Evolutionary conservation across 2,113 vertebrate species (phyloP), one percentile per base, ranked within the genome.

Genomic region (Hylia prasina): DNA sequence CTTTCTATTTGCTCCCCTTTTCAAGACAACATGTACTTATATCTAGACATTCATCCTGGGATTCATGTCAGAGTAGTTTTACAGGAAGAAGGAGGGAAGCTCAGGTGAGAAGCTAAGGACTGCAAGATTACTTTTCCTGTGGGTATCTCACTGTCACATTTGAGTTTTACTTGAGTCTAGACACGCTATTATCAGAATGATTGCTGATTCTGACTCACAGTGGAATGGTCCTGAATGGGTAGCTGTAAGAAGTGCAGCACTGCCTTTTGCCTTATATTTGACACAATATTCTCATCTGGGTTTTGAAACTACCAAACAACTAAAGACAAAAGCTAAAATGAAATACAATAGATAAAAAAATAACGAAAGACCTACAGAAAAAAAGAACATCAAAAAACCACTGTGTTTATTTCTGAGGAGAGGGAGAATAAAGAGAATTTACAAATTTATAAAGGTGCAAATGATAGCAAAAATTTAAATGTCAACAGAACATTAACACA

Each of bases 51-150:
- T 96, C 39, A 79, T 91, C 72, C 87, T 92, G 56, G 77, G 57
- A 92, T 94, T 77, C 13, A 1, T 89, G 75, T 94, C 93, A 96
- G 78, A 79, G 42, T 35, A 73, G 42, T 82, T 94, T 95, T 94
- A 83, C 44, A 56, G 27, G 33, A 87, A 16, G 75, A 93, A 84
- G 18, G 28, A 82, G 11, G 3, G 9, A 89, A 37, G n/a, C 39
- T 91, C 89, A 58, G 25, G 8, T 87, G 66, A 73, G 60, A 95
- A 94, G 31, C 7, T 27, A 68, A 92, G 30, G 48, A 93, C 56
- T 90, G 25, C 4, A 93, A 90, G 31, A 87, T 94, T 83, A 76
- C n/a, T 83, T 94, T 63, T 91, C 56, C 65, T 69, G 9, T 69
- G 47, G 45, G n/a, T 82, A 61, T 78, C 10, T 65, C 18, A 64